Conservation (phyloP, 2,888 invertebrate genomes). For the Eristalis tenax region DNA sequence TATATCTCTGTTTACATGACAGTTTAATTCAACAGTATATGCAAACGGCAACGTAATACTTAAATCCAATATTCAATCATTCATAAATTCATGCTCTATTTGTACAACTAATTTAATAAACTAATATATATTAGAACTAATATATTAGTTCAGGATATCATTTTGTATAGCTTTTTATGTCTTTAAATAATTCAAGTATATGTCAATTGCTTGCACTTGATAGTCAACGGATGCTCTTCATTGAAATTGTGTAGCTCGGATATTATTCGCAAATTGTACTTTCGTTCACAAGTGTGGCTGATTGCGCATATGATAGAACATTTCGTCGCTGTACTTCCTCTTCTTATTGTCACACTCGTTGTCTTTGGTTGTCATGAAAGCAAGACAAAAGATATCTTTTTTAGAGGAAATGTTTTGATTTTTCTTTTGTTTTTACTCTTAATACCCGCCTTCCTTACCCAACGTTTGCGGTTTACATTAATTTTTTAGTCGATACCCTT, state of each 20-base stretch:
- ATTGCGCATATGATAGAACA: slow-evolving; percentile 17
- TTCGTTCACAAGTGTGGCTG: slow-evolving; percentile 47
- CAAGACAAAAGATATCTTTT: slow-evolving; percentile 37
- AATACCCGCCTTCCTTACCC: slow-evolving; percentile 47
- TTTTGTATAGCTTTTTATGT: too few relatives aligned
- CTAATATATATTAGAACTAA: too few relatives aligned
- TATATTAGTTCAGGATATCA: too few relatives aligned
- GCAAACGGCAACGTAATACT: background rate
- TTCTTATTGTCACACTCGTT: slow-evolving; percentile 23
- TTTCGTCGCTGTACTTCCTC: slow-evolving; percentile 24
- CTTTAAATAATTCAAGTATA: too few relatives aligned
- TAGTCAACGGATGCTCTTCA: background rate
- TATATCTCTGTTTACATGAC: slow-evolving; percentile 61
- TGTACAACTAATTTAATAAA: too few relatives aligned
- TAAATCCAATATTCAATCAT: background rate
- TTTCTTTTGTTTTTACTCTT: slow-evolving; percentile 39
- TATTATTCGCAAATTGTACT: slow-evolving; percentile 4
- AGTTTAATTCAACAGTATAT: slow-evolving; percentile 57
- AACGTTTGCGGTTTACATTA: slow-evolving; percentile 34
- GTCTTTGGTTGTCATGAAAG: slow-evolving; percentile 36
- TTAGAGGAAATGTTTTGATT: slow-evolving; percentile 60
- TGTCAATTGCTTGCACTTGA: too few relatives aligned
- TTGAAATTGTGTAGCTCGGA: background rate
- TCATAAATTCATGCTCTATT: too few relatives aligned
- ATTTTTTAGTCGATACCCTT: slow-evolving; percentile 13